Conservation (phyloP, 1,140 invertebrate species). For the Hyposmocoma kahamanoa region DNA sequence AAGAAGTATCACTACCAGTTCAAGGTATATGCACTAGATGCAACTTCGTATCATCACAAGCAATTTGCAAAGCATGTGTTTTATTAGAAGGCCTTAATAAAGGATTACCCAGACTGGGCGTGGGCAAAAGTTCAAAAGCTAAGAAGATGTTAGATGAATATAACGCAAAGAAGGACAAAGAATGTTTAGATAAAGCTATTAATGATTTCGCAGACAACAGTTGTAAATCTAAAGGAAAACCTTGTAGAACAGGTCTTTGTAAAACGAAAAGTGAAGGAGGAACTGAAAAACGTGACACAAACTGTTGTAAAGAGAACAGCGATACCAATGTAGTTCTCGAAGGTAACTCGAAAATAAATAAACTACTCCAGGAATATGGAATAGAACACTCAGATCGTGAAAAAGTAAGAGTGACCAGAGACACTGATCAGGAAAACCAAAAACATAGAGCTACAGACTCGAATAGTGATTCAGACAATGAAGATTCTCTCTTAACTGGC, state of each 20-base stretch:
- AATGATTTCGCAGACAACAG: constrained; percentile 39
- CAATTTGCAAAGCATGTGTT: constrained; percentile 97
- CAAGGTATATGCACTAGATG: constrained; percentile 89
- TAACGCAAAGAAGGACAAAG: constrained; percentile 23
- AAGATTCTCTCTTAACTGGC: too few species aligned
- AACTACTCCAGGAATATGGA: constrained; percentile 39
- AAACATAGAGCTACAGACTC: constrained; percentile 7
- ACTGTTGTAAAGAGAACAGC: constrained; percentile 21
- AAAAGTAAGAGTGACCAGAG: constrained; percentile 9
- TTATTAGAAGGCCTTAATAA: constrained; percentile 96
- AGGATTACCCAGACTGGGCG: constrained; percentile 90
- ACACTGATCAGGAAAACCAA: constrained; percentile 4
- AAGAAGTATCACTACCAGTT: constrained; percentile 86
- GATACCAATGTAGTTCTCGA: constrained; percentile 6
- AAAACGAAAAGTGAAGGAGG: constrained; percentile 13
- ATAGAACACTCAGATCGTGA: constrained; percentile 14
- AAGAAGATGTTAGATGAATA: constrained; percentile 77
- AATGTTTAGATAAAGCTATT: constrained; percentile 24
- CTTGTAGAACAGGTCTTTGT: constrained; percentile 22
- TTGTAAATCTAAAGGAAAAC: constrained; percentile 25
- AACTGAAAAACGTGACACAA: constrained; percentile 26
- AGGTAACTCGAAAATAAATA: constrained; percentile 33
- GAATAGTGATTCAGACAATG: constrained; percentile 16
- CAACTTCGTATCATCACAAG: constrained; percentile 96
- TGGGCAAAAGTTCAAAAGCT: constrained; percentile 89